Conservation (phyloP, 2,888 invertebrate species). For the Ischnura elegans region DNA sequence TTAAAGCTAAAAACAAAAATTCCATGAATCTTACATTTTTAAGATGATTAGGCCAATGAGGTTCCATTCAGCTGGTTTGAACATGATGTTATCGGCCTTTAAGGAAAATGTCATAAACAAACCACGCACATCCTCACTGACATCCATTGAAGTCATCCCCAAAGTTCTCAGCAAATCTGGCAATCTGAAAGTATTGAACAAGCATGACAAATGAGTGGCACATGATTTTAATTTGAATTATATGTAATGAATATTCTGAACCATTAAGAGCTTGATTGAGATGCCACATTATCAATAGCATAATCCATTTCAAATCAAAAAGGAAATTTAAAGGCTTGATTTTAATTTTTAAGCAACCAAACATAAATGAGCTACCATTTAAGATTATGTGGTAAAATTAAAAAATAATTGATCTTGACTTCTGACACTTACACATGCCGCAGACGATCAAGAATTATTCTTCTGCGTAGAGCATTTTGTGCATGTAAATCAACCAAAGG, state of each 20-base stretch:
- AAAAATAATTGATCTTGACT: conserved; percentile 7
- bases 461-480: conserved; percentile 83
- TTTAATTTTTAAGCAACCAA: too few species aligned
- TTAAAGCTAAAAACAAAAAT: not conserved
- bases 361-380: too few species aligned
- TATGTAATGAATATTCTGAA: too few species aligned
- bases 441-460: conserved; percentile 85
- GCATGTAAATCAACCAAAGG: conserved; percentile 84
- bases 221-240: too few species aligned
- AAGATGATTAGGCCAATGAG: conserved; percentile 85
- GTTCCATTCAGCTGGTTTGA: conserved; percentile 86
- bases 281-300: too few species aligned
- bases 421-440: conserved; percentile 80
- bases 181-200: conserved; percentile 75
- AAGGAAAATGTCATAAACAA: conserved; percentile 84
- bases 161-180: conserved; percentile 81
- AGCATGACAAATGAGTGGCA: too few species aligned
- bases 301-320: too few species aligned
- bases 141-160: conserved; percentile 77
- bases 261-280: too few species aligned
- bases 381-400: not conserved
- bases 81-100: conserved; percentile 85
- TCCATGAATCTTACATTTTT: conserved; percentile 80
- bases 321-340: too few species aligned
- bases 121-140: conserved; percentile 74